Conservation (phyloP, 2,797 vertebrate genomes). For the Labeo calbasu region DNA sequence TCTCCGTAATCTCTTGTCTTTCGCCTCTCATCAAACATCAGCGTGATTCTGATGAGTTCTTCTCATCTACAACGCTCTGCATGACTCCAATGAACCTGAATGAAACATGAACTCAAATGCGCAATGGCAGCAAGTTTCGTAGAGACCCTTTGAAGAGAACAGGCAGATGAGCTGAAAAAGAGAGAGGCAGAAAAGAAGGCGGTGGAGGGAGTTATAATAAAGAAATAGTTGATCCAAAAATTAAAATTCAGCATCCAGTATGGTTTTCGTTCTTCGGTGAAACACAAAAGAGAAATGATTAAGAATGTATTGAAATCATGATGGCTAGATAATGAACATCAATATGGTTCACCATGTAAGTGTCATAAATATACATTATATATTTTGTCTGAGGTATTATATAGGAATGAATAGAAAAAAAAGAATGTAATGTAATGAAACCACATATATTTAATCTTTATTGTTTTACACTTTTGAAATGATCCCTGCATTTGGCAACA, state of each 20-base stretch:
- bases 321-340: not conserved
- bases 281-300: not conserved
- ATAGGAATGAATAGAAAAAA: not conserved
- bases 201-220: not conserved
- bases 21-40: conserved; percentile 32
- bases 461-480: too few relatives aligned
- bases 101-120: conserved; percentile 25
- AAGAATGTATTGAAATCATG: not conserved
- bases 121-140: conserved; percentile 7
- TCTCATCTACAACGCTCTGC: not conserved
- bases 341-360: not conserved
- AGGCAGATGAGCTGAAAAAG: not conserved
- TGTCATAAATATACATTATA: too few relatives aligned
- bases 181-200: not conserved
- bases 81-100: conserved; percentile 19
- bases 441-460: not conserved
- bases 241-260: not conserved
- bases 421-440: not conserved
- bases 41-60: conserved; percentile 26
- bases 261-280: not conserved
- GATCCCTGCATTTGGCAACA: not conserved
- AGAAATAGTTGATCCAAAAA: not conserved
- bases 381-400: not conserved
- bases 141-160: conserved; percentile 40
- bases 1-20: conserved; percentile 13